Conservation (phyloP, 2,797 vertebrate species). For the Apogon hyalosoma region DNA sequence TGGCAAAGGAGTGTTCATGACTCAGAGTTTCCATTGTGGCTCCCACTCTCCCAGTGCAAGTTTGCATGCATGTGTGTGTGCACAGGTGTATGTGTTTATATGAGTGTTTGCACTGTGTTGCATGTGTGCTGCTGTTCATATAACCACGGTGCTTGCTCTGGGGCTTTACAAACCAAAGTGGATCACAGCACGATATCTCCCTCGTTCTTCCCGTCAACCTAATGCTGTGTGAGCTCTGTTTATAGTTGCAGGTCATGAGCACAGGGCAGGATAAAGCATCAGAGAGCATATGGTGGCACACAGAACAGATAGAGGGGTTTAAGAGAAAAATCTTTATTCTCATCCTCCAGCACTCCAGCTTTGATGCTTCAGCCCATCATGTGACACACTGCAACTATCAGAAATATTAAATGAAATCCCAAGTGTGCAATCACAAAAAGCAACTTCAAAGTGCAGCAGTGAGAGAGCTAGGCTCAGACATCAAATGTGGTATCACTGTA, state of each 20-base stretch:
- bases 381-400: conserved; percentile 62
- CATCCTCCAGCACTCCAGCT: conserved; percentile 38
- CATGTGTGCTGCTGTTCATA: conserved; percentile 59
- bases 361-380: conserved; percentile 59
- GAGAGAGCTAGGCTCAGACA: conserved; percentile 64
- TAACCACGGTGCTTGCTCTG: conserved; percentile 48
- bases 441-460: conserved; percentile 66
- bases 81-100: conserved; percentile 38
- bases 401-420: conserved; percentile 57
- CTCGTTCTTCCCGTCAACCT: conserved; percentile 34
- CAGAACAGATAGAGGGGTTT: conserved; percentile 21
- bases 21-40: conserved; percentile 86
- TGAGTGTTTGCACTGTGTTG: conserved; percentile 36
- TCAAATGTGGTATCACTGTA: conserved; percentile 65
- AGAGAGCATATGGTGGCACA: conserved; percentile 47
- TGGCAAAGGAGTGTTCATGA: conserved; percentile 81
- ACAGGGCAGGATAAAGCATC: conserved; percentile 41
- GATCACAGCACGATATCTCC: conserved; percentile 46
- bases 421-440: conserved; percentile 57
- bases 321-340: conserved; percentile 50
- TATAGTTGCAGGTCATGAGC: conserved; percentile 31
- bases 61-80: conserved; percentile 51
- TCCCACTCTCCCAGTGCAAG: conserved; percentile 70
- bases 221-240: conserved; percentile 44
- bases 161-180: conserved; percentile 61